These are phyloP conservation scores for Tetrao urogallus DNA, from an alignment of 2,113 vertebrate genomes.

Conservation along the genomic window DNA sequence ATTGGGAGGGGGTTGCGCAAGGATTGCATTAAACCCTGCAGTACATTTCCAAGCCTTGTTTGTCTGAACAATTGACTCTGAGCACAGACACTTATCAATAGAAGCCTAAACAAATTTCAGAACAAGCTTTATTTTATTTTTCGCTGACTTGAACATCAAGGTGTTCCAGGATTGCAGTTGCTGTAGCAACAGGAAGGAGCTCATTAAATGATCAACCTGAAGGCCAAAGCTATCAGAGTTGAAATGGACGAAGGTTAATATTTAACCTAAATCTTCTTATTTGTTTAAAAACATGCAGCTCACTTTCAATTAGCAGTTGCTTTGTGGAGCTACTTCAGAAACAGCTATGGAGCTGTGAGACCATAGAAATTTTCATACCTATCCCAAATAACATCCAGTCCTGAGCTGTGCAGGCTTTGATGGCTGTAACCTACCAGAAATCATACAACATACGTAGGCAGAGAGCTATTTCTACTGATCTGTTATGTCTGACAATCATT, in stretches of 20 bases:
- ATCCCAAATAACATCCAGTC: neutral
- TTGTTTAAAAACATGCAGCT: slow-evolving; percentile 61
- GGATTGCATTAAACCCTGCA: slow-evolving; percentile 36
- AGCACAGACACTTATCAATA: slow-evolving; percentile 65
- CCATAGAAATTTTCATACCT: neutral
- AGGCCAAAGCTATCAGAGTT: slow-evolving; percentile 70
- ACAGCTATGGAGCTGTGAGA: neutral
- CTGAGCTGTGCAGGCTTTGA: neutral
- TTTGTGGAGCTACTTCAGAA: neutral
- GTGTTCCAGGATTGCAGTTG: slow-evolving; percentile 64
- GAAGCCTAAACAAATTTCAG: slow-evolving; percentile 69
- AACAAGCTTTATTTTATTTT: slow-evolving; percentile 27
- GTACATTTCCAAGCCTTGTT: slow-evolving; percentile 67
- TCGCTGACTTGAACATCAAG: slow-evolving; percentile 67
- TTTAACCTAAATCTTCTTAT: slow-evolving; percentile 68
- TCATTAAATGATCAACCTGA: slow-evolving; percentile 76
- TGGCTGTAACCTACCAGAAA: neutral
- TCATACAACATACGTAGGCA: neutral
- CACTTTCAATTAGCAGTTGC: slow-evolving; percentile 20
- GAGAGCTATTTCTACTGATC: neutral
- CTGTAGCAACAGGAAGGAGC: slow-evolving; percentile 68
- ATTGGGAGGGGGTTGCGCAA: slow-evolving; percentile 23
- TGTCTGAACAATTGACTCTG: slow-evolving; percentile 66
- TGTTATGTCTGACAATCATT: neutral
- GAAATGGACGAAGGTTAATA: slow-evolving; percentile 76